Evolutionary conservation across 2,113 vertebrate genomes (phyloP).

Genomic region (Tenebrosternarchus preto): DNA sequence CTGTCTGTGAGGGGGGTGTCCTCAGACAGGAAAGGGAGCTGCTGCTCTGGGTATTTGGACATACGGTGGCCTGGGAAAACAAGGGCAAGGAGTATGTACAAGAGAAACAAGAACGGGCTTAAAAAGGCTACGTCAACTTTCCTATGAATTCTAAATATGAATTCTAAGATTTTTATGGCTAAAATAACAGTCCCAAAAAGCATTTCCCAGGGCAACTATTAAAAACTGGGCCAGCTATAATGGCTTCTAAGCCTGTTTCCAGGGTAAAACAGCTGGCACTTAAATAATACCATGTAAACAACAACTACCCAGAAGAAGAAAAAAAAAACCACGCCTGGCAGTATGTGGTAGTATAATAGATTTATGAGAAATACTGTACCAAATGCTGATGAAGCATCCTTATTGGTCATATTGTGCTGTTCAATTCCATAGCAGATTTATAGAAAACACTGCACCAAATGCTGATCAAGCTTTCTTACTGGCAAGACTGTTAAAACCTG

Average conservation of each 20-base stretch:
- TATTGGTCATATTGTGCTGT: no score
- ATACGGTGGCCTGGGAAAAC: constrained; percentile 8
- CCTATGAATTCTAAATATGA: constrained; percentile 5
- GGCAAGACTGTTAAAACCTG: no score
- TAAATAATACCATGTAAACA: no score
- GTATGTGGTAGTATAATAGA: no score
- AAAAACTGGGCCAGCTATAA: not conserved
- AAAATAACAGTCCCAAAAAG: not conserved
- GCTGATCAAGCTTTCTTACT: no score
- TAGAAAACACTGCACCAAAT: no score
- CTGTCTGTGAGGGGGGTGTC: constrained; percentile 25
- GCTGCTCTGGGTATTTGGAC: constrained; percentile 16
- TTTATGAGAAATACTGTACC: no score
- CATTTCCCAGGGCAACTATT: not conserved
- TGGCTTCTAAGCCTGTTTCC: not conserved
- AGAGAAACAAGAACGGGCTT: not conserved
- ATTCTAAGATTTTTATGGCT: not conserved
- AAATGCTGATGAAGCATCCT: no score
- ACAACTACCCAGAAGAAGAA: no score
- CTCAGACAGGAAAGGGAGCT: constrained; percentile 44
- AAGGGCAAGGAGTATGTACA: not conserved
- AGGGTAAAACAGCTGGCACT: not conserved
- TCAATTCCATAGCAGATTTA: no score
- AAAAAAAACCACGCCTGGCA: no score
- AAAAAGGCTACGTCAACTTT: constrained; percentile 12